Evolutionary conservation across 2,113 vertebrate species (phyloP), one percentile per base, ranked within the genome.

Genomic region (Aspiorhynchus laticeps): DNA sequence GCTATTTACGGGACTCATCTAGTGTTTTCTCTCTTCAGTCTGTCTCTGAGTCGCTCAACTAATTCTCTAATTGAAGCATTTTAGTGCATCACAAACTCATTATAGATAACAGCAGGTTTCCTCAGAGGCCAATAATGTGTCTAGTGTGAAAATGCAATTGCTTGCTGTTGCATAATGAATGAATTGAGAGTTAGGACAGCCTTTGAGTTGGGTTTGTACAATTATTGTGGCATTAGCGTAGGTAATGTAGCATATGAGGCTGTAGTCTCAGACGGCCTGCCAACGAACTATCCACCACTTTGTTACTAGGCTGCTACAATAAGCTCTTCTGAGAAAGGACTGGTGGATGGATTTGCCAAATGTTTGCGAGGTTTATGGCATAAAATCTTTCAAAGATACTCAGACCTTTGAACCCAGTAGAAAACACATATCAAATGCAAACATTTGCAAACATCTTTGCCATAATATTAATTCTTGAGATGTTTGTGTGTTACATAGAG

Each of bases 61-160:
- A 26, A 65, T 81, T 81, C 41, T 81, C 59, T 81, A 81, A 81
- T 81, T 81, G 80, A 81, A 59, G 59, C 59, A 81, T 28, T 81
- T 65, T 26, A 81, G 80, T 21, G 36, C 80, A 81, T 81, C 80
- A 46, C 80, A 81, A 81, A 81, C 80, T 67, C 59, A 65, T 81
- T 81, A 81, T 36, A 65, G 59, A 81, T 65, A 81, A 65, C 80
- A 65, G 80, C 59, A 11, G 59, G 80, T 65, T 65, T 81, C 38
- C 80, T 81, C 80, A 46, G 59, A 81, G 80, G 80, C n/a, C 59
- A 28, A 81, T 65, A 81, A 81, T 81, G 80, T 81, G 36, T 81
- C 80, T 67, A 65, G 24, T 67, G 80, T 81, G 59, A 81, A 46
- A 67, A 81, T 81, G 80, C 67, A 65, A 65, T 46, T 43, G 59